Percentiles rank a stretch among this genome's conserved stretches.
phyloP scores from a whole-genome alignment of 2,113 vertebrate species.

The Hypocryptadius cinnamomeus region DNA sequence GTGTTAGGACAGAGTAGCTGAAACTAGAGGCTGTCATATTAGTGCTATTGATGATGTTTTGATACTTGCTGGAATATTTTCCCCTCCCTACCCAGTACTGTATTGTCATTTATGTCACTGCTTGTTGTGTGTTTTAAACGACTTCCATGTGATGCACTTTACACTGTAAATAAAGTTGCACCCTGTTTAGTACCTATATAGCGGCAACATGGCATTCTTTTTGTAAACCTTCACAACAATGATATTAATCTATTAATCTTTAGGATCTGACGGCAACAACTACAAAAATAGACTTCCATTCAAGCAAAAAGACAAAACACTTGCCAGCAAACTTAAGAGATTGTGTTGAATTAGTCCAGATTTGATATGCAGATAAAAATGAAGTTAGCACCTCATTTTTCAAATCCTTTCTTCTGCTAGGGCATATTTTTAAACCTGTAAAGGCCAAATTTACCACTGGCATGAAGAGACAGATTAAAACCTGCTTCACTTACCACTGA shows the following conservation, averaged over 20 bases:
- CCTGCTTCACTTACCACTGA: not conserved
- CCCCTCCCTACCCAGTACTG: not conserved
- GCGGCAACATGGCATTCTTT: not conserved
- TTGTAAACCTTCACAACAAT: not conserved
- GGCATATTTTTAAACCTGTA: not conserved
- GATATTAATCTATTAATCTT: not conserved
- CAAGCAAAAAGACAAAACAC: not conserved
- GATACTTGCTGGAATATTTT: slow-evolving; percentile 14
- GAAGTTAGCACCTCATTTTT: not conserved
- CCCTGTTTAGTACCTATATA: slow-evolving; percentile 18
- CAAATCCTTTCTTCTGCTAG: not conserved
- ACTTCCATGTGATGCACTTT: slow-evolving; percentile 54
- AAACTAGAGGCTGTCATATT: slow-evolving; percentile 32
- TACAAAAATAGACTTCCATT: not conserved
- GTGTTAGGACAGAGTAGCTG: slow-evolving; percentile 32
- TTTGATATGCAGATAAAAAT: not conserved
- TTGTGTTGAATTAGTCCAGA: not conserved
- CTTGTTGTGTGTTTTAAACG: slow-evolving; percentile 16
- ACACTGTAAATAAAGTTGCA: slow-evolving; percentile 62
- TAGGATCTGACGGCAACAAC: not conserved
- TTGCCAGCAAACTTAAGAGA: not conserved
- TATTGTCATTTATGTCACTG: slow-evolving; percentile 34
- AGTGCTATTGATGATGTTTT: slow-evolving; percentile 37
- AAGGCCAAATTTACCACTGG: not conserved
- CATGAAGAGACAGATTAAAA: not conserved